phyloP scores from a whole-genome alignment of 2,797 vertebrate genomes.

The Hapalemur alaotrensis region DNA sequence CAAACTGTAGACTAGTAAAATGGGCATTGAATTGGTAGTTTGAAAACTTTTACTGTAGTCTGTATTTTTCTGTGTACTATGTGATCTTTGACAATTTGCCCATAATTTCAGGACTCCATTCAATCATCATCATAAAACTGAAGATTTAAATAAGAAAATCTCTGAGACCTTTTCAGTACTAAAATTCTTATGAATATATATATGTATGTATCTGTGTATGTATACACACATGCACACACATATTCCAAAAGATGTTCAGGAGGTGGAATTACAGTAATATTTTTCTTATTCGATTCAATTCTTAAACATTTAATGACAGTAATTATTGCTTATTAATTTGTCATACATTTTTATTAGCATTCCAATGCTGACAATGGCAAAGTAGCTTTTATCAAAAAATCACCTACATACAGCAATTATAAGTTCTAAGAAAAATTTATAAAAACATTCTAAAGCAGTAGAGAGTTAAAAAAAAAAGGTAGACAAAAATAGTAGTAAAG shows the following conservation, averaged over 20 bases:
- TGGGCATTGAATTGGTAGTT: background rate
- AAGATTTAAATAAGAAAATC: background rate
- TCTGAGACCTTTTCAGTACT: background rate
- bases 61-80: background rate
- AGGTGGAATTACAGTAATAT: background rate
- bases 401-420: background rate
- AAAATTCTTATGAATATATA: background rate
- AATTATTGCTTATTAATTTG: background rate
- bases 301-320: slow-evolving; percentile 39
- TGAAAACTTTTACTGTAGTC: background rate
- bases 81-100: background rate
- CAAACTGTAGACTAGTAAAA: background rate
- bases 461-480: background rate
- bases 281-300: background rate
- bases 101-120: background rate
- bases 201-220: background rate
- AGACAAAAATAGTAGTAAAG: background rate
- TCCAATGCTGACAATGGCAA: background rate
- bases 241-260: background rate
- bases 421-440: background rate
- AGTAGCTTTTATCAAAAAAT: background rate
- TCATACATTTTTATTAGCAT: background rate
- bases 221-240: background rate
- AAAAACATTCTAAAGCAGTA: background rate
- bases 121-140: background rate